Conservation (phyloP, 2,113 vertebrate genomes). For the Bettongia penicillata region DNA sequence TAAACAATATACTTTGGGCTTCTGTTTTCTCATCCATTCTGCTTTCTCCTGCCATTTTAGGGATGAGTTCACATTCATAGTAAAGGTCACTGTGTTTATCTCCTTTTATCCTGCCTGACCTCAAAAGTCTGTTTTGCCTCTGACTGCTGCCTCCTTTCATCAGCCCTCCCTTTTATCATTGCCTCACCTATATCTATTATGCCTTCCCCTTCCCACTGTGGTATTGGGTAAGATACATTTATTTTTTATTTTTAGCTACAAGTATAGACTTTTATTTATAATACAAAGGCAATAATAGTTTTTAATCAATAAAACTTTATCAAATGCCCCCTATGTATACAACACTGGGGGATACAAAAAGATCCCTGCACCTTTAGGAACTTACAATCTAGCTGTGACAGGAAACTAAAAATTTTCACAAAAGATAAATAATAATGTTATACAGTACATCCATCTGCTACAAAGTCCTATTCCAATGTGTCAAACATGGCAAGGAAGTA, state of each 20-base stretch:
- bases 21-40: background rate
- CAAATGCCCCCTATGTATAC: background rate
- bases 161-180: background rate
- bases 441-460: too few species aligned
- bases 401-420: too few species aligned
- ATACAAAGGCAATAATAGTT: too few species aligned
- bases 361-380: background rate
- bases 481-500: too few species aligned
- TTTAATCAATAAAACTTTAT: background rate
- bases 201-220: too few species aligned
- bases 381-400: background rate
- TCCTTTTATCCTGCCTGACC: too few species aligned
- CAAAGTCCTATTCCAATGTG: too few species aligned
- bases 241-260: background rate
- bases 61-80: background rate
- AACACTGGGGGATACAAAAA: background rate
- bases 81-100: too few species aligned
- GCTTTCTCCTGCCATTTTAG: background rate
- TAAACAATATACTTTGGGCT: background rate
- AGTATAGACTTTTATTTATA: background rate
- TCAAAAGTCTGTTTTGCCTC: background rate
- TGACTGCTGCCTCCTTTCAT: background rate
- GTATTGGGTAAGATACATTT: background rate
- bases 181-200: too few species aligned
- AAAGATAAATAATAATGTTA: too few species aligned